These are phyloP conservation scores for Agriopis aurantiaria DNA, from an alignment of 2,888 invertebrate species.

Conservation along the genomic window DNA sequence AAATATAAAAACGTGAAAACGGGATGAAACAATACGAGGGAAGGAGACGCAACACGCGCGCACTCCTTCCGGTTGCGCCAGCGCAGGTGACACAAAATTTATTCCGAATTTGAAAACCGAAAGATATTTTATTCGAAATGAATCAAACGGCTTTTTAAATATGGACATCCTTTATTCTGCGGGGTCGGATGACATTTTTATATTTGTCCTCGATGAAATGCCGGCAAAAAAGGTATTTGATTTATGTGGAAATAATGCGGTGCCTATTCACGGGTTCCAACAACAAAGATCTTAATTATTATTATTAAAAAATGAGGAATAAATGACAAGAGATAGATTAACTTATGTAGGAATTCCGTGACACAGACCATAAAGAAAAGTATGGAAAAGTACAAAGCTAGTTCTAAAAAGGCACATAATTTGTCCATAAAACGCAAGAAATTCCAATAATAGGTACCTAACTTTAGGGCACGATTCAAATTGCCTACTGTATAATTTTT, in stretches of 20 bases:
- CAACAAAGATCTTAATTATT: slow-evolving; percentile 49
- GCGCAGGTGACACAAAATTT: slow-evolving; percentile 86
- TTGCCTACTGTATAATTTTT: too few species aligned
- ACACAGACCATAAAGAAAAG: too few species aligned
- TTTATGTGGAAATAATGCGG: slow-evolving; percentile 81
- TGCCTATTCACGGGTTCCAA: slow-evolving; percentile 55
- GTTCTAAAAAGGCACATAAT: too few species aligned
- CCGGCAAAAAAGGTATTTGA: slow-evolving; percentile 74
- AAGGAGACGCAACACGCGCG: slow-evolving; percentile 50
- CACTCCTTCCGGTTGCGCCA: slow-evolving; percentile 82
- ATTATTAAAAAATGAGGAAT: background rate
- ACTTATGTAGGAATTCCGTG: too few species aligned
- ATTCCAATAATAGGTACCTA: background rate
- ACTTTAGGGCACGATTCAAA: too few species aligned
- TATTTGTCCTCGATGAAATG: slow-evolving; percentile 81
- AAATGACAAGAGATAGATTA: too few species aligned
- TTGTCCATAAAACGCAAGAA: too few species aligned
- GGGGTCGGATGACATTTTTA: slow-evolving; percentile 83
- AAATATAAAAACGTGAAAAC: slow-evolving; percentile 49
- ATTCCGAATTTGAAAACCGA: slow-evolving; percentile 86
- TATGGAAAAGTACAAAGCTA: too few species aligned
- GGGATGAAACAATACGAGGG: slow-evolving; percentile 45
- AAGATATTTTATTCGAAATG: slow-evolving; percentile 81
- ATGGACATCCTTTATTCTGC: slow-evolving; percentile 82
- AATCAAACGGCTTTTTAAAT: slow-evolving; percentile 86